Base-by-base conservation (phyloP, 2,113 vertebrate genomes). In the Aix galericulata region DNA sequence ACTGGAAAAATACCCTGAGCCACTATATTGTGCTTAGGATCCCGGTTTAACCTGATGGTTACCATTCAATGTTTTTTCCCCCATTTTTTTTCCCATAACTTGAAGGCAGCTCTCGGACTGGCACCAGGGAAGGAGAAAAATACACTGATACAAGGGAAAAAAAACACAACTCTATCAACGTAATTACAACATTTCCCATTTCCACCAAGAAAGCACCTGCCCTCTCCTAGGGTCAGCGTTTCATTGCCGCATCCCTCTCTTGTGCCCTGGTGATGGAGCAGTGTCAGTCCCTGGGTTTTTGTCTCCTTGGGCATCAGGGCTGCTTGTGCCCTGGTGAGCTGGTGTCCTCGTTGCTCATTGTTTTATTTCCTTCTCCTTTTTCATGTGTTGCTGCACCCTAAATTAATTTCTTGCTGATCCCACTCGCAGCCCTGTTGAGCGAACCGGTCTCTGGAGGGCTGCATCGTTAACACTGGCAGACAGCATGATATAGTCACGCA, bases 391-490 rank as follows among this genome's bases (percentile, higher is more conserved):
- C 42, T 82, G 73, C 53, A 25, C 16, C 75, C 79, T 73, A 59
- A 91, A 95, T 95, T 40, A 91, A 89, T 93, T 96, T 88, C 82
- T 91, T 52, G 40, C 58, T 82, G 20, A 16, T 91, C 76, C 73
- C 59, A 26, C 95, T 94, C 82, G 68, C 42, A 79, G 95, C 59
- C 60, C 62, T 77, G 76, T 73, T 56, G 86, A 91, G 17, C 52
- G 56, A 86, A 75, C 25, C 23, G 58, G 67, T 82, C 86, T 84
- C 94, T 63, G 79, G 93, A 92, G 88, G 32, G 12, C 44, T 5
- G 0, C 27, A 1, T 77, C 88, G 25, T 94, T 95, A 96, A 60
- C 40, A 2, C 23, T 59, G 86, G 78, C 91, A 86, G 91, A 92
- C 84, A 89, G 79, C 59, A 42, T 17, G 67, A 5, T 22, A 5